These are phyloP conservation scores for Standfussiana lucernea DNA, from an alignment of 2,888 invertebrate species.

Conservation along the genomic window DNA sequence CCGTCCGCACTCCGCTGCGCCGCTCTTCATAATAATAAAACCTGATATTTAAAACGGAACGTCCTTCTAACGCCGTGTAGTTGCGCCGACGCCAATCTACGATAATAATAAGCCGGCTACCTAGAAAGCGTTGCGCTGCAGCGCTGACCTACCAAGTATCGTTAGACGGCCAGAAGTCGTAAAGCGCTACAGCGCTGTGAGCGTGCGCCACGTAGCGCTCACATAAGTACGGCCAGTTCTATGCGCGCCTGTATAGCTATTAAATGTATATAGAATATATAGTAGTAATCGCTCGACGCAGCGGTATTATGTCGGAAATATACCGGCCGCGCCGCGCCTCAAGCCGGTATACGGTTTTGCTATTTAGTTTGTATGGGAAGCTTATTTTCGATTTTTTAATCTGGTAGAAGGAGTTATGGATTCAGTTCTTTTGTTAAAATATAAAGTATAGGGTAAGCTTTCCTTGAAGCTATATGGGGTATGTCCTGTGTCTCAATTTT, in stretches of 20 bases:
- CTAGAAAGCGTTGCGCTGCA: slow-evolving; percentile 82
- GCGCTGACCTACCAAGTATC: slow-evolving; percentile 76
- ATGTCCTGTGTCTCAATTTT: slow-evolving; percentile 75
- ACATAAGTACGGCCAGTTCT: slow-evolving; percentile 91
- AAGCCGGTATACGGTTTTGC: slow-evolving; percentile 87
- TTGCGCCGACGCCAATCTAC: slow-evolving; percentile 91
- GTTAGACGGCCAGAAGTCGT: slow-evolving; percentile 75
- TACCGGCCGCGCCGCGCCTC: slow-evolving; percentile 89
- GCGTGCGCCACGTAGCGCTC: slow-evolving; percentile 85
- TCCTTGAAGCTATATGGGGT: slow-evolving; percentile 85
- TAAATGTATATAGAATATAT: slow-evolving; percentile 91
- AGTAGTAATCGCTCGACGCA: slow-evolving; percentile 91
- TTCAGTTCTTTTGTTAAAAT: slow-evolving; percentile 87
- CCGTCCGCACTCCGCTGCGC: slow-evolving; percentile 90
- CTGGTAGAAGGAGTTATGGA: slow-evolving; percentile 83
- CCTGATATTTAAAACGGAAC: slow-evolving; percentile 91
- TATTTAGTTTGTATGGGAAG: slow-evolving; percentile 90
- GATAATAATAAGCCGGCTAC: slow-evolving; percentile 90
- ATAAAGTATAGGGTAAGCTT: slow-evolving; percentile 85
- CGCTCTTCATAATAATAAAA: slow-evolving; percentile 91
- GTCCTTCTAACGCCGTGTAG: slow-evolving; percentile 91
- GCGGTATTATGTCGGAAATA: slow-evolving; percentile 91
- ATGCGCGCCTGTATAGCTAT: slow-evolving; percentile 91
- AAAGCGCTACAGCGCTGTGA: slow-evolving; percentile 84
- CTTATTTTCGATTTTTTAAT: slow-evolving; percentile 87